phyloP scores from a whole-genome alignment of 2,113 vertebrate species.

The Tragelaphus imberbis region DNA sequence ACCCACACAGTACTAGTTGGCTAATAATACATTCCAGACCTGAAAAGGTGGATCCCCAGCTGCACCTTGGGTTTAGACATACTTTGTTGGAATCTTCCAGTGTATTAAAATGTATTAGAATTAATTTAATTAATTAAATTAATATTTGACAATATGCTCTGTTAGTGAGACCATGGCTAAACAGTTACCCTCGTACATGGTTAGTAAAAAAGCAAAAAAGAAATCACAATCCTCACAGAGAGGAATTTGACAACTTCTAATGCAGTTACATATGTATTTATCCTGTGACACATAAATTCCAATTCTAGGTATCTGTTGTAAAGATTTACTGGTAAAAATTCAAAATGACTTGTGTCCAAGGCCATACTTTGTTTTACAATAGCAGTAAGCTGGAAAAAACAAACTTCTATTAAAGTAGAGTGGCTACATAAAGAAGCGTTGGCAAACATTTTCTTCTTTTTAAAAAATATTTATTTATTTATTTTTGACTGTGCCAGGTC shows the following conservation, averaged over 20 bases:
- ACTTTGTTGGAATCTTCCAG: background rate
- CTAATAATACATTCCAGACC: background rate
- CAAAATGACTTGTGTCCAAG: background rate
- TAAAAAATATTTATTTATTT: background rate
- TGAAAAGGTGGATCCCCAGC: background rate
- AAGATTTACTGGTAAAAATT: constrained; percentile 1
- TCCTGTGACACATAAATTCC: background rate
- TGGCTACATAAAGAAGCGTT: background rate
- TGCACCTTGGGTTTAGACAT: background rate
- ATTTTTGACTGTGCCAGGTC: background rate
- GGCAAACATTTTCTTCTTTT: background rate
- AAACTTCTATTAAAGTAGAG: background rate
- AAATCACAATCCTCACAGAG: background rate
- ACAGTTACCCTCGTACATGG: background rate
- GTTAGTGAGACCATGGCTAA: background rate
- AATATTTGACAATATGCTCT: background rate
- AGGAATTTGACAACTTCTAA: constrained; percentile 2
- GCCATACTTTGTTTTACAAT: background rate
- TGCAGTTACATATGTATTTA: background rate
- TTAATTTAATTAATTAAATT: background rate
- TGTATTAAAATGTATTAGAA: background rate
- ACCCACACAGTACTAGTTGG: background rate
- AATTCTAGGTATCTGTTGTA: constrained; percentile 1
- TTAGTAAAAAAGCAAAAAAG: background rate
- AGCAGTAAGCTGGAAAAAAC: background rate